Base-by-base conservation (phyloP, 2,113 vertebrate genomes). In the Phoenicopterus ruber region DNA sequence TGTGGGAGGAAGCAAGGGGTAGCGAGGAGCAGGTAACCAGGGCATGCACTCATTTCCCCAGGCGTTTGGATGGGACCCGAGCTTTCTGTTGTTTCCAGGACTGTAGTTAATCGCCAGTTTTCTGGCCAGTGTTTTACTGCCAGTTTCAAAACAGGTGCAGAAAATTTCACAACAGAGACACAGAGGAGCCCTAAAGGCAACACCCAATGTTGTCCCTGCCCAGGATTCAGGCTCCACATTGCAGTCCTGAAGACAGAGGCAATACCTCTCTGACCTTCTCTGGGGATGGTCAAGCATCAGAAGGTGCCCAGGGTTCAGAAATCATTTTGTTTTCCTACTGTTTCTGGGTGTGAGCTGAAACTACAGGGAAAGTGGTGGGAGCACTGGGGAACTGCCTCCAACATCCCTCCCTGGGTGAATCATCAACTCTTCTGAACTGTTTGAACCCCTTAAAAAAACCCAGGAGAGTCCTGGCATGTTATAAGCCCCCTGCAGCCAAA, bases 1-100 rank as follows among this genome's bases (percentile, higher is more conserved):
- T 3, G 5, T 21, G 0, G 0, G n/a, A 81, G n/a, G 63, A 83
- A 55, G 38, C n/a, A 50, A 67, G 36, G 40, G 72, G 9, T 26
- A 74, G n/a, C 4, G 22, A 86, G 10, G 28, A 91, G 40, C 47
- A 69, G 40, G 66, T 59, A 65, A 59, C 10, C 54, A 78, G 32
- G 19, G 25, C 15, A 11, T 9, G 63, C 47, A 79, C 28, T 0
- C 0, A 25, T 62, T 50, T 78, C 18, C 44, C 80, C 32, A 47
- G 34, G 46, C 42, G 32, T 91, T 20, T 91, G 42, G 69, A 88
- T 7, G 9, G 29, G 13, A 58, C n/a, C 36, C 1, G 1, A 87
- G 34, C 36, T 42, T 59, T 71, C 38, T 82, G n/a, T 14, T 62
- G 22, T 44, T 92, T 88, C 50, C 62, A 82, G 36, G 8, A 46